Base-by-base conservation (phyloP, 2,113 vertebrate species). In the Melanotaenia duboulayi region DNA sequence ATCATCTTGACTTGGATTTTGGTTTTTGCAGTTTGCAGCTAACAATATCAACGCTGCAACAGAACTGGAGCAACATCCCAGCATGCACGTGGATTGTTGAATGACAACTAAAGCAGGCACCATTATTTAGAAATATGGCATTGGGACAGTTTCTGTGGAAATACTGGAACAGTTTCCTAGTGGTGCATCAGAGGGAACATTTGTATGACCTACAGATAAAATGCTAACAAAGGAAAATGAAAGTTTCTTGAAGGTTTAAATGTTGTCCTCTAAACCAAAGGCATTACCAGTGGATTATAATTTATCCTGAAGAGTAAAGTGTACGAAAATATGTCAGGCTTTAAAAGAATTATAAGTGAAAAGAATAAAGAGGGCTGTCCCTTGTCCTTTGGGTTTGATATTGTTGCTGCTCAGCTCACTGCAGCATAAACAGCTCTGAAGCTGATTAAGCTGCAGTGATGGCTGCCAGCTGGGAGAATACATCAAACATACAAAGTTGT, bases 391-490 rank as follows among this genome's bases (percentile, higher is more conserved):
- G 56, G 37, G 52, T 61, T 50, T 11, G 20, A 54, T 19, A 7
- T 20, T 46, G 35, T 4, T 12, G 22, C 32, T 50, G 65, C 57
- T 74, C 51, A 14, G 49, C 51, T 73, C 48, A 13, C 48, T 69
- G 64, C 44, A 66, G 57, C 62, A 71, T 32, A 50, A 59, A 84
- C 20, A 71, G 74, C 65, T 83, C 48, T 28, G 17, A 23, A 35
- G 35, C 65, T 66, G 80, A 67, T 32, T 59, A 55, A 63, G 56
- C 83, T 60, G 71, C 78, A 61, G 48, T 77, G 71, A 84, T 80
- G 76, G 82, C 71, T 83, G 78, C 87, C 75, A 80, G n/a, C 28
- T 2, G 66, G 40, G 28, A 65, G 35, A 55, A 67, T 23, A 32
- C 66, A 55, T 2, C 37, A 69, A 14, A 77, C 63, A 62, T 46